These are phyloP conservation scores for Mycetomoellerius zeteki DNA, from an alignment of 1,140 invertebrate genomes.

Conservation along the genomic window DNA sequence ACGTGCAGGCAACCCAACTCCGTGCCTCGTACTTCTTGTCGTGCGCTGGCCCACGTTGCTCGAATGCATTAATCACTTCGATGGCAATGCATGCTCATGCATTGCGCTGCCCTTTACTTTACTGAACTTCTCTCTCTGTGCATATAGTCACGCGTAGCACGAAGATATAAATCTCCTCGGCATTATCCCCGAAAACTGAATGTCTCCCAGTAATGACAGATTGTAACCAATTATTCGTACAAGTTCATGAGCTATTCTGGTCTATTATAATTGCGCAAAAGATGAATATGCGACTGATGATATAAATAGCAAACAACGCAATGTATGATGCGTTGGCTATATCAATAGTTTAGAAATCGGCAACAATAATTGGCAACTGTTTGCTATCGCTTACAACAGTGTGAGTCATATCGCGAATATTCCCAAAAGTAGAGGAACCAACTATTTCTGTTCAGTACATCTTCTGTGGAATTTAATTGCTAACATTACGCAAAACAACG, in stretches of 20 bases:
- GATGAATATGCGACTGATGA: not conserved
- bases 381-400: not conserved
- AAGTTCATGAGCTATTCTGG: not conserved
- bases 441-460: slow-evolving; percentile 65
- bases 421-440: slow-evolving; percentile 38
- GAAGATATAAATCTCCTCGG: slow-evolving; percentile 55
- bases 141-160: slow-evolving; percentile 67
- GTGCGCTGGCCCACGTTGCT: slow-evolving; percentile 76
- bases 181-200: slow-evolving; percentile 37
- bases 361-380: not conserved
- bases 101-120: slow-evolving; percentile 63
- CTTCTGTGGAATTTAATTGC: slow-evolving; percentile 81
- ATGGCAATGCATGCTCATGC: slow-evolving; percentile 64
- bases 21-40: slow-evolving; percentile 78
- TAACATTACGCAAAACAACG: slow-evolving; percentile 76
- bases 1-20: slow-evolving; percentile 77
- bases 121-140: slow-evolving; percentile 18
- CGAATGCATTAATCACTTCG: slow-evolving; percentile 80
- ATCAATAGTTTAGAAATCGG: not conserved
- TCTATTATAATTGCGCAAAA: not conserved
- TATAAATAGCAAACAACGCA: not conserved
- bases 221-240: slow-evolving; percentile 8
- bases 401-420: not conserved
- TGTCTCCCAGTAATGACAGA: not conserved
- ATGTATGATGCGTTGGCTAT: not conserved